Conservation (phyloP, 2,113 vertebrate genomes). For the Cervus canadensis region DNA sequence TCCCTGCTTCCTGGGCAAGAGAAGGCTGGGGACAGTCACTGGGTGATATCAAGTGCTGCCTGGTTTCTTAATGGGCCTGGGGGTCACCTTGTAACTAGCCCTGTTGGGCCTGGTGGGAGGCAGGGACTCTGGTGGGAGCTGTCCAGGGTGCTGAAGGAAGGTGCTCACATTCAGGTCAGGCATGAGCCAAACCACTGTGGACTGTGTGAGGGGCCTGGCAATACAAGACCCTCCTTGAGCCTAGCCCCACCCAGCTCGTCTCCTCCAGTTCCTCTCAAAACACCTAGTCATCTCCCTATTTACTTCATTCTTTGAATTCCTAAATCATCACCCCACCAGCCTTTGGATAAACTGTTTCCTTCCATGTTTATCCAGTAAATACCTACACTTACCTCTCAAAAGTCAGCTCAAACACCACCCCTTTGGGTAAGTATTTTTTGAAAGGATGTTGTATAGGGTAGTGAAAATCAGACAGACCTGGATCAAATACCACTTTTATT, state of each 20-base stretch:
- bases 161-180: not conserved
- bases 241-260: not conserved
- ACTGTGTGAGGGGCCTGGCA: not conserved
- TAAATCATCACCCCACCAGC: not conserved
- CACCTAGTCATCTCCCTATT: not conserved
- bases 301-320: not conserved
- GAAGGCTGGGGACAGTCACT: conserved; percentile 56
- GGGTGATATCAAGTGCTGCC: conserved; percentile 38
- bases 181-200: not conserved
- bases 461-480: not conserved
- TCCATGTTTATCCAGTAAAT: not conserved
- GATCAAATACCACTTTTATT: not conserved
- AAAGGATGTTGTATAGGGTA: not conserved
- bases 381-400: not conserved
- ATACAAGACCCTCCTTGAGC: not conserved
- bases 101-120: not conserved
- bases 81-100: conserved; percentile 65
- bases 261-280: not conserved
- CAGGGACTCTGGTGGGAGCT: not conserved
- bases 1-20: conserved; percentile 68
- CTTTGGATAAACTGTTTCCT: not conserved
- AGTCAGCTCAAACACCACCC: not conserved
- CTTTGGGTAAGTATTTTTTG: not conserved
- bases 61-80: conserved; percentile 58
- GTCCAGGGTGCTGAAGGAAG: not conserved